Percentiles rank a stretch among this genome's conserved stretches.
phyloP scores from a whole-genome alignment of 2,113 vertebrate genomes.

The Grammomys dolichurus region DNA sequence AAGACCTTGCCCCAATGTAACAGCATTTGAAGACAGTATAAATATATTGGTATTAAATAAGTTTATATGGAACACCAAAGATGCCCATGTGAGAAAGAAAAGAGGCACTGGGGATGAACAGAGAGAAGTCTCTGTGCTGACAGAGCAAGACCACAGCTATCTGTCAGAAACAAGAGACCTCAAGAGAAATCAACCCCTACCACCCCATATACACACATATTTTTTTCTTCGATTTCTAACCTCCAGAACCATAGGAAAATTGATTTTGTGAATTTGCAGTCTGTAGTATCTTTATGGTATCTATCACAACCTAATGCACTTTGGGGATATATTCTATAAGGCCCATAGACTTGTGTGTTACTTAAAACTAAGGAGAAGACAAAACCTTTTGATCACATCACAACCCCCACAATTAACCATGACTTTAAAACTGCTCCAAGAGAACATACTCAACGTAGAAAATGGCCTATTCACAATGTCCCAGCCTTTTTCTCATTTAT shows the following conservation, averaged over 20 bases:
- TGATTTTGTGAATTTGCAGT: background rate
- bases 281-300: background rate
- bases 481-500: background rate
- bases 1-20: background rate
- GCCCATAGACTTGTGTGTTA: background rate
- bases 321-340: background rate
- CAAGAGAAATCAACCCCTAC: background rate
- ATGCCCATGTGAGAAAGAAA: background rate
- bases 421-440: background rate
- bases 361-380: conserved; percentile 13
- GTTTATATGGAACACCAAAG: background rate
- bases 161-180: background rate
- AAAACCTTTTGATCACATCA: background rate
- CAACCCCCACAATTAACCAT: background rate
- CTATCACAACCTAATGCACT: background rate
- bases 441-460: background rate
- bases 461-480: background rate
- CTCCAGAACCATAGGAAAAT: conserved; percentile 18
- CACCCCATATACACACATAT: too few relatives aligned
- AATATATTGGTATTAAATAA: background rate
- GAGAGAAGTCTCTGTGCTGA: background rate
- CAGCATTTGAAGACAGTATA: background rate
- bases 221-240: background rate
- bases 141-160: background rate
- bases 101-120: background rate